Evolutionary conservation across 1,140 invertebrate genomes (phyloP), one percentile per base, ranked within the genome.

Genomic region (Rhagoletis zephyria): DNA sequence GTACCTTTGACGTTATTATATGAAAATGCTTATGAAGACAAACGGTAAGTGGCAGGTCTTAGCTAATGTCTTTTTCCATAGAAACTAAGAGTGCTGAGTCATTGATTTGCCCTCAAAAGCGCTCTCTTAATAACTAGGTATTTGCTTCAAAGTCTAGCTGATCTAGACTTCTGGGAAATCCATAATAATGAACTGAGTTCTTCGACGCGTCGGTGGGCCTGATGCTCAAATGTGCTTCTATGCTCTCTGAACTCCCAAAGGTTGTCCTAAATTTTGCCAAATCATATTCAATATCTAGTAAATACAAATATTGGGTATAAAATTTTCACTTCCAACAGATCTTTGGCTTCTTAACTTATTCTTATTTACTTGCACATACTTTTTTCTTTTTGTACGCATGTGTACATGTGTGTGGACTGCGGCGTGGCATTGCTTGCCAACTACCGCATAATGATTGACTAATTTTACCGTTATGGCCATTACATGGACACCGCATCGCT

Each of bases 361-460:
- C 61, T 16, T n/a, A 63, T 63, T 63, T 56, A 63, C 61, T 16
- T 19, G 16, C 30, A 40, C 4, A 67, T 40, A 67, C 30, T 30
- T 30, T 30, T 30, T 30, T 30, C 30, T 30, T 30, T 1, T 0
- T 2, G 64, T 40, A 4, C 64, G 19, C 61, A 14, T 63, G 12
- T 63, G 14, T 63, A n/a, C 30, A 19, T 85, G 1, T 30, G 48
- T 42, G 19, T 19, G 30, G n/a, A n/a, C 16, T 3, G 85, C 48
- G 85, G 56, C 14, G 42, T 63, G 59, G 85, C 42, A 87, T 87
- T 89, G 30, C 30, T 30, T 30, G 89, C 88, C 16, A 59, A 59
- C 63, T 61, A 61, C 70, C 74, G 90, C 89, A 91, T 91, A 91
- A 91, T 91, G 91, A 91, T 91, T 90, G 91, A 91, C 91, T 90